Conservation (phyloP, 1,140 invertebrate genomes). For the Drosophila busckii region DNA sequence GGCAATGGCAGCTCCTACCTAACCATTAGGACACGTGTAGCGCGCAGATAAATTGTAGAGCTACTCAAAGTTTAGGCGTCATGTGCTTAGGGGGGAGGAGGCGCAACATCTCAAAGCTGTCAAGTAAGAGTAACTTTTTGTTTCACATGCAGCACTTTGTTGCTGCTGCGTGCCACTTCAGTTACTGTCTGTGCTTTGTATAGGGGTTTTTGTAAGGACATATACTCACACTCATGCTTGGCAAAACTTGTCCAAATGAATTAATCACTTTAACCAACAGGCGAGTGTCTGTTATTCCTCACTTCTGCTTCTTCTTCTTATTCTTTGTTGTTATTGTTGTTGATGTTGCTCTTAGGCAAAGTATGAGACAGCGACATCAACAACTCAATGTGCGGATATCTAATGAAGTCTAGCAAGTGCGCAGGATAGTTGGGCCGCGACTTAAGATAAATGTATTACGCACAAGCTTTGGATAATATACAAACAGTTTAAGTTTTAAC, state of each 20-base stretch:
- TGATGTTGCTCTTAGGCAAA: conserved; percentile 21
- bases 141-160: conserved; percentile 26
- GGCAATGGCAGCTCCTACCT: neutral
- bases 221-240: conserved; percentile 31
- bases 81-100: neutral
- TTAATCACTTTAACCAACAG: conserved; percentile 67
- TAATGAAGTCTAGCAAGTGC: conserved; percentile 49
- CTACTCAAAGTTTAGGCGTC: conserved; percentile 14
- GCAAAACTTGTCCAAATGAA: conserved; percentile 72
- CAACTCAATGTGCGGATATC: conserved; percentile 25
- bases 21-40: conserved; percentile 23
- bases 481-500: no score
- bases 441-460: no score
- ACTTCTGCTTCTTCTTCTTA: no score
- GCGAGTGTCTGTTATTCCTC: conserved; percentile 59
- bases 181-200: conserved; percentile 13
- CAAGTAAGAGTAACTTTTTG: conserved; percentile 42
- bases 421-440: no score
- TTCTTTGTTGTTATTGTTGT: conserved; percentile 46
- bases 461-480: no score
- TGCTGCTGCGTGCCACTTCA: conserved; percentile 33
- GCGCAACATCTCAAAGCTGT: conserved; percentile 18
- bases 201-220: conserved; percentile 1
- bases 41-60: conserved; percentile 34
- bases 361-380: conserved; percentile 1